Base-by-base conservation (phyloP, 2,113 vertebrate species). In the Podocnemis expansa region DNA sequence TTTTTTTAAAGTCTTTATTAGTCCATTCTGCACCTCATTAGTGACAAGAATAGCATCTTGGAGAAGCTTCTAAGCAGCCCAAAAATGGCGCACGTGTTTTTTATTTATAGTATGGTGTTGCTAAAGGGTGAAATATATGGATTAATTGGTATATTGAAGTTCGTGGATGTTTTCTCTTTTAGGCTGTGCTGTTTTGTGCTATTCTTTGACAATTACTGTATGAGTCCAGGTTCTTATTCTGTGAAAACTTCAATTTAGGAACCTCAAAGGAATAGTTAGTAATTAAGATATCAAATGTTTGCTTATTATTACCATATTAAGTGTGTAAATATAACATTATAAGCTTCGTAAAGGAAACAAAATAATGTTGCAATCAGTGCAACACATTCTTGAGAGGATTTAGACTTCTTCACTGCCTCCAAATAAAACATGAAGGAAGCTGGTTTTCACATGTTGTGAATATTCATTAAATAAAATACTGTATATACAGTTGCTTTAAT, bases 131-230 rank as follows among this genome's bases (percentile, higher is more conserved):
- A 91, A 91, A 83, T 95, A 93, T 79, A 22, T 31, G 90, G 88
- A 97, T 96, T 92, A 94, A 87, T 79, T 90, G 91, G 93, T 94
- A 87, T 85, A 84, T 85, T 81, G 82, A 34, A 92, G 86, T 21
- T 67, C 70, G 78, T 60, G 52, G 51, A 85, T 91, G 63, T 52
- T 85, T 90, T 83, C 70, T 82, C 5, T 70, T 96, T 76, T 96
- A 96, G 93, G 86, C 86, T 94, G 41, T 80, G n/a, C 31, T 90
- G 45, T 55, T 95, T 43, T 82, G 41, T 70, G 80, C 41, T 89
- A 67, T 91, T 47, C 63, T 84, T 91, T 80, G 55, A 94, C 79
- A 81, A 76, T 88, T 87, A 54, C n/a, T 91, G n/a, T 34, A 34
- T 9, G 82, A 89, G 56, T 47, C 60, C 47, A 78, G 92, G 45